These are phyloP conservation scores for Tetragnatha montana DNA, from an alignment of 2,888 invertebrate species.

Conservation along the genomic window DNA sequence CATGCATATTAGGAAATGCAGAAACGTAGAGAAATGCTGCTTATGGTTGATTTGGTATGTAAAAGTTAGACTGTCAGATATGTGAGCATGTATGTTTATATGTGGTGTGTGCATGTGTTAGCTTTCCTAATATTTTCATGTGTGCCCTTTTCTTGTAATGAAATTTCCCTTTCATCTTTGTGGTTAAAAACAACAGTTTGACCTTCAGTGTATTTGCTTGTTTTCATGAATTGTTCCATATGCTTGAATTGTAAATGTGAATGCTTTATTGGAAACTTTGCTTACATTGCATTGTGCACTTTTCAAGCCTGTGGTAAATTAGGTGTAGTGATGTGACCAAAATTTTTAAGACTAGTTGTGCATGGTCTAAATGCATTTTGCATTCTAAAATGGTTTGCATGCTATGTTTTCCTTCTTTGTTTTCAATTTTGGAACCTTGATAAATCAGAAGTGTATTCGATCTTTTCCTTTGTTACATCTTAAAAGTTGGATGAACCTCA, in stretches of 20 bases:
- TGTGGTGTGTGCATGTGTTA: conserved; percentile 39
- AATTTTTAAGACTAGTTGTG: too few relatives aligned
- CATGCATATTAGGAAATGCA: conserved; percentile 84
- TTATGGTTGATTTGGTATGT: conserved; percentile 88
- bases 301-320: too few relatives aligned
- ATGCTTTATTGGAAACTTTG: neutral
- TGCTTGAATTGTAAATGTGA: neutral
- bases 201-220: neutral
- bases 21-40: conserved; percentile 88
- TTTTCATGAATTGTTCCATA: neutral
- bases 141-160: neutral
- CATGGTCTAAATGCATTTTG: too few relatives aligned
- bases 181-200: neutral
- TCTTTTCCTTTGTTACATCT: too few relatives aligned
- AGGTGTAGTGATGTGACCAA: too few relatives aligned
- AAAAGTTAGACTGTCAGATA: conserved; percentile 54
- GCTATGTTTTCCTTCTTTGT: too few relatives aligned
- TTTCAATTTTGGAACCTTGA: too few relatives aligned
- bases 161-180: neutral
- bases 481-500: too few relatives aligned
- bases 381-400: too few relatives aligned
- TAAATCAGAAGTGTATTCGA: too few relatives aligned
- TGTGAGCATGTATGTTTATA: conserved; percentile 39
- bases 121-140: neutral
- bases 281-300: neutral